Evolutionary conservation across 2,113 vertebrate species (phyloP).

Genomic region (Pholis gunnellus): DNA sequence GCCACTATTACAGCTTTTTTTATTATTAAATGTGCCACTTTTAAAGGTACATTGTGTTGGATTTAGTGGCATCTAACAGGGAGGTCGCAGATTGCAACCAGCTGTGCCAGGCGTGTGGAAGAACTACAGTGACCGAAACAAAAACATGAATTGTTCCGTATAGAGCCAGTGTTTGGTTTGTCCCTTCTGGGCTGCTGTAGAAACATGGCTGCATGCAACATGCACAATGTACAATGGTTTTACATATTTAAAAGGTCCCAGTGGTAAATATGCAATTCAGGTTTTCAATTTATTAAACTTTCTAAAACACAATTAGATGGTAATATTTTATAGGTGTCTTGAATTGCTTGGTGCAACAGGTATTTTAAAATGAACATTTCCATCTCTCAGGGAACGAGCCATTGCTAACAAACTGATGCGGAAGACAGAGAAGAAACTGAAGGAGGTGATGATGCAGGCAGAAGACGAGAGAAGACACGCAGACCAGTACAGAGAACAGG

Average conservation of each 20-base stretch:
- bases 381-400: constrained; percentile 85
- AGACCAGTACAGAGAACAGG: constrained; percentile 93
- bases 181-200: not conserved
- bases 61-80: not conserved
- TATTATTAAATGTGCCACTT: not conserved
- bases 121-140: not conserved
- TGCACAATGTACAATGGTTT: not conserved
- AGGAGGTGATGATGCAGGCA: constrained; percentile 92
- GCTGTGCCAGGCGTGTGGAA: not conserved
- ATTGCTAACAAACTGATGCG: constrained; percentile 89
- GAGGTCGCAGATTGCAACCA: not conserved
- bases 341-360: not conserved
- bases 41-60: not conserved
- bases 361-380: not conserved
- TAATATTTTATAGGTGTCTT: not conserved
- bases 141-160: no score
- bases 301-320: not conserved
- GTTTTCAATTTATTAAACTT: not conserved
- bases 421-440: constrained; percentile 92
- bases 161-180: not conserved
- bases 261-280: not conserved
- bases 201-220: no score
- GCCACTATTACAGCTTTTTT: not conserved
- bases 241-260: not conserved
- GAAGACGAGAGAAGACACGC: constrained; percentile 91